Conservation (phyloP, 2,888 invertebrate species). For the Parelbella ahira region DNA sequence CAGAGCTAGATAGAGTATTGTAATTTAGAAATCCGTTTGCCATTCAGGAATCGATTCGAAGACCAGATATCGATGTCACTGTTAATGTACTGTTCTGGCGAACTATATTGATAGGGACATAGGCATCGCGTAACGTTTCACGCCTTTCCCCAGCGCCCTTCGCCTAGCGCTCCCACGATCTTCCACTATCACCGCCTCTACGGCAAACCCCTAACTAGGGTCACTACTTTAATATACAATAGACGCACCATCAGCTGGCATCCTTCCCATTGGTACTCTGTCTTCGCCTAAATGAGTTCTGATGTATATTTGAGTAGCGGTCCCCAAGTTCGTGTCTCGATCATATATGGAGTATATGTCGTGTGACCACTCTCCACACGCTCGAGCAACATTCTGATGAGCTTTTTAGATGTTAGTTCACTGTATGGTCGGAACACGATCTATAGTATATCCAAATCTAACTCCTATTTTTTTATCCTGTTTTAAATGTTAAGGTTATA, state of each 20-base stretch:
- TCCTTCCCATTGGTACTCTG: constrained; percentile 11
- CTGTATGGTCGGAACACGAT: constrained; percentile 36
- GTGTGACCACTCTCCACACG: too few species aligned
- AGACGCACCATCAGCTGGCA: too few species aligned
- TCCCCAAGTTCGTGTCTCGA: constrained; percentile 42
- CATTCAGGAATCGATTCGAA: constrained; percentile 41
- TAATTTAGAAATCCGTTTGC: constrained; percentile 35
- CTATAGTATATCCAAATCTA: constrained; percentile 75
- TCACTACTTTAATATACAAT: constrained; percentile 52
- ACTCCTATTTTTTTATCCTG: constrained; percentile 80
- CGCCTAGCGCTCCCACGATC: constrained; percentile 69
- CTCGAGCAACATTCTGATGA: constrained; percentile 19
- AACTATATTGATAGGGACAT: constrained; percentile 37
- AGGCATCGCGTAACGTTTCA: constrained; percentile 39
- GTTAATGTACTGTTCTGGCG: constrained; percentile 34
- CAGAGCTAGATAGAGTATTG: constrained; percentile 34
- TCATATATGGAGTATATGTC: constrained; percentile 33
- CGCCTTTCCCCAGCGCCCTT: constrained; percentile 61
- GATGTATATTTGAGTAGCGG: constrained; percentile 51
- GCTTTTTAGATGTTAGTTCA: constrained; percentile 26
- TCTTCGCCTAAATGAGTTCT: constrained; percentile 27
- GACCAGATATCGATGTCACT: constrained; percentile 34
- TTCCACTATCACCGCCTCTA: constrained; percentile 67
- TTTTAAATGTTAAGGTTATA: constrained; percentile 76
- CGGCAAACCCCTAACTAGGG: constrained; percentile 54